Evolutionary conservation across 2,888 invertebrate species (phyloP).

Genomic region (Scaptomyza reducta): DNA sequence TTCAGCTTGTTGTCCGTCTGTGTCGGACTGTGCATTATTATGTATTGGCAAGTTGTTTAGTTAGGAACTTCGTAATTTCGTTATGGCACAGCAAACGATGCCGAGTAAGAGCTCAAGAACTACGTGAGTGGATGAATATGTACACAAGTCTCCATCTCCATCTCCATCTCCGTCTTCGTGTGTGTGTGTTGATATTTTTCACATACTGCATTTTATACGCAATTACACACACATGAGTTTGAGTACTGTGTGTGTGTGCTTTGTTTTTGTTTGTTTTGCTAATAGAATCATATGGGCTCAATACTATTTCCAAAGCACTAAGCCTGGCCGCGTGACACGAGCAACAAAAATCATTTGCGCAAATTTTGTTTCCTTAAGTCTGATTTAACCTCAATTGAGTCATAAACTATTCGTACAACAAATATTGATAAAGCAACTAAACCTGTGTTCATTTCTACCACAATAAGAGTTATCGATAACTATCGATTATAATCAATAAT

Average conservation of each 20-base stretch:
- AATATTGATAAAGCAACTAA: no score
- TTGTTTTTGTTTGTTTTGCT: conserved; percentile 63
- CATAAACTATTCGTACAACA: no score
- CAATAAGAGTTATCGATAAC: no score
- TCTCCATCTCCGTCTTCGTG: neutral
- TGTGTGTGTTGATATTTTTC: conserved; percentile 34
- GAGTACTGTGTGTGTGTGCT: conserved; percentile 10
- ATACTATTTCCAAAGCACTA: conserved; percentile 51
- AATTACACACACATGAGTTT: conserved; percentile 11
- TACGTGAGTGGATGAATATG: conserved; percentile 45
- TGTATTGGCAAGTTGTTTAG: conserved; percentile 74
- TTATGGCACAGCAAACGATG: conserved; percentile 56
- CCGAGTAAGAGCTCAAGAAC: conserved; percentile 44
- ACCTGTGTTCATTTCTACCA: no score
- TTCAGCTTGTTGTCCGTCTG: neutral
- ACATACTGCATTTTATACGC: conserved; percentile 41
- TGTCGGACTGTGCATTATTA: conserved; percentile 55
- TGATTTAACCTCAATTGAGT: no score
- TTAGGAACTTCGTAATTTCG: conserved; percentile 72
- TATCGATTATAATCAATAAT: no score
- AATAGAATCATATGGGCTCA: conserved; percentile 76
- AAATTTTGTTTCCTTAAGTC: no score
- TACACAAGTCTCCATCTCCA: conserved; percentile 8
- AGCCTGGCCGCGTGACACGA: conserved; percentile 33
- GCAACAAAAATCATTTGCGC: no score